These are phyloP conservation scores for Cydia fagiglandana DNA, from an alignment of 1,140 invertebrate species.

Conservation along the genomic window DNA sequence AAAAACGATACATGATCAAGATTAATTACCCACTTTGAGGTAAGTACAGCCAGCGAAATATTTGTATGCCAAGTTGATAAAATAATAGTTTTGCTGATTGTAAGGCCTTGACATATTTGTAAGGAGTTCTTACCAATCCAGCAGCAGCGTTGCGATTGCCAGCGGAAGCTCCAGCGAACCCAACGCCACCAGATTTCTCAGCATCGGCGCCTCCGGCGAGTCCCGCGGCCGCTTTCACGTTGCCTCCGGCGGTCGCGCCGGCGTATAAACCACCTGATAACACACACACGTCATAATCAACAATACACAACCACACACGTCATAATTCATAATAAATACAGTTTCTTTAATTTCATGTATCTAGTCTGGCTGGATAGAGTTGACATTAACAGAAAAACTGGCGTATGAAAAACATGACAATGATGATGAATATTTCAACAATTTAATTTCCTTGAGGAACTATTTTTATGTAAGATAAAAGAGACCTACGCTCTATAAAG, in stretches of 20 bases:
- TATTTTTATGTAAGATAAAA: too few species aligned
- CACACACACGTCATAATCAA: background rate
- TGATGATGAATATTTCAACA: too few species aligned
- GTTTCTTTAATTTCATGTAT: too few species aligned
- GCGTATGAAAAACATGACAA: too few species aligned
- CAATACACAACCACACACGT: background rate
- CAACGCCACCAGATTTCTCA: conserved; percentile 52
- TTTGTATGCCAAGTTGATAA: too few species aligned
- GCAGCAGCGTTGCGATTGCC: conserved; percentile 55
- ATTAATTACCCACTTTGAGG: too few species aligned
- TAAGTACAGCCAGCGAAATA: too few species aligned
- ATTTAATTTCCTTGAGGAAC: too few species aligned
- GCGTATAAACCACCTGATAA: conserved; percentile 69
- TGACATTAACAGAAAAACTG: background rate
- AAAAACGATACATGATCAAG: too few species aligned
- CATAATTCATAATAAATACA: background rate
- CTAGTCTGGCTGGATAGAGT: too few species aligned
- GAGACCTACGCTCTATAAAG: too few species aligned
- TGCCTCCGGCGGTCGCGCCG: conserved; percentile 73
- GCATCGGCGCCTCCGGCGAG: conserved; percentile 59
- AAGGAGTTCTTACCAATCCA: conserved; percentile 62
- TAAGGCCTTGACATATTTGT: conserved; percentile 31
- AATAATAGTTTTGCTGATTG: too few species aligned
- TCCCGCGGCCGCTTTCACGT: conserved; percentile 68
- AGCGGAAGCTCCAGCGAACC: conserved; percentile 60